These are phyloP conservation scores for Pleuronectes platessa DNA, from an alignment of 2,113 vertebrate genomes.

Conservation along the genomic window DNA sequence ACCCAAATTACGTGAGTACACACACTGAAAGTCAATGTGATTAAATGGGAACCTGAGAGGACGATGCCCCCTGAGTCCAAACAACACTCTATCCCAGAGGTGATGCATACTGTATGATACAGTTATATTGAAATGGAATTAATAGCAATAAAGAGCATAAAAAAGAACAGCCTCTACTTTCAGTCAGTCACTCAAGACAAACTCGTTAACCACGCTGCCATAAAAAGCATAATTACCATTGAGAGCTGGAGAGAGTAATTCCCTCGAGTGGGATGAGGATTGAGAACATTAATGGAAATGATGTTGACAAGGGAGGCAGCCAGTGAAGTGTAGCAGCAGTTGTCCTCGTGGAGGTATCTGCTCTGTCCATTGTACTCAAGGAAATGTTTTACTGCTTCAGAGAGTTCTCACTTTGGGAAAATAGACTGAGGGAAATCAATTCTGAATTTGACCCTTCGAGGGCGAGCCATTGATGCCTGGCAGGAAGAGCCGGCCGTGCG, in stretches of 20 bases:
- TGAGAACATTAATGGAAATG: constrained; percentile 40
- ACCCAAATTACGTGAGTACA: background rate
- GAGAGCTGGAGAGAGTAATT: background rate
- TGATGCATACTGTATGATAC: background rate
- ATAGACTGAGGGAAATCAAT: constrained; percentile 63
- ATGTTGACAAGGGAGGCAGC: constrained; percentile 28
- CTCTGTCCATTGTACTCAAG: constrained; percentile 47
- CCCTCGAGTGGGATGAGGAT: constrained; percentile 5
- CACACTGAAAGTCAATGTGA: background rate
- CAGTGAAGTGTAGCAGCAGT: constrained; percentile 24
- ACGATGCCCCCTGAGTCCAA: too few relatives aligned
- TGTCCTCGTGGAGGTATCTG: constrained; percentile 25
- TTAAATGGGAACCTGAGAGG: background rate
- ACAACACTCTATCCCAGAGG: background rate
- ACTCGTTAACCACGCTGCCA: background rate
- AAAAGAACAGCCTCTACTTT: background rate
- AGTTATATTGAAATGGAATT: background rate
- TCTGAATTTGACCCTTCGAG: constrained; percentile 51
- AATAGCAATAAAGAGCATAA: background rate
- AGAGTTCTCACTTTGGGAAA: constrained; percentile 65
- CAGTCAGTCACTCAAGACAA: background rate
- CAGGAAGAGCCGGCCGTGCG: constrained; percentile 7
- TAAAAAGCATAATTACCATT: background rate
- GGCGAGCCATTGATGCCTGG: constrained; percentile 61
- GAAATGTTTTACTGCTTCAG: constrained; percentile 66